A percentile compares a stretch with the other conserved stretches of the same genome.
phyloP scores from a whole-genome alignment of 2,113 vertebrate species.

The Perccottus glenii region DNA sequence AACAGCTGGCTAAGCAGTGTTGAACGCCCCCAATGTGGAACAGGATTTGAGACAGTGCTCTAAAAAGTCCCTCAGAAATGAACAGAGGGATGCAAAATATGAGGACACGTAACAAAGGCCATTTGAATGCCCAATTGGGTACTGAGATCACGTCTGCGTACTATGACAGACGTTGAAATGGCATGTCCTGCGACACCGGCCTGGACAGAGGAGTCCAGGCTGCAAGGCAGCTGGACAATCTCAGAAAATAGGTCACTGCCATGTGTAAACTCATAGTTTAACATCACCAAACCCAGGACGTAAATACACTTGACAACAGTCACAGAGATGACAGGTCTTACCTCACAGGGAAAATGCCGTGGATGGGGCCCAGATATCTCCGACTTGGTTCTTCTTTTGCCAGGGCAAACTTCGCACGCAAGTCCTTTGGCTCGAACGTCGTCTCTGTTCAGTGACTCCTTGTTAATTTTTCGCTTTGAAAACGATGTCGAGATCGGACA shows the following conservation, averaged over 20 bases:
- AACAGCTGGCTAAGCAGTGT: conserved; percentile 61
- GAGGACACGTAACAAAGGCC: conserved; percentile 8
- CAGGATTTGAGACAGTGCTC: conserved; percentile 42
- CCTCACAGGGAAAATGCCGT: conserved; percentile 65
- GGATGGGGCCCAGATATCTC: conserved; percentile 62
- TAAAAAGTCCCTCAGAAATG: conserved; percentile 19
- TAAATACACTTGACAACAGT: conserved; percentile 29
- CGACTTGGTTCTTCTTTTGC: conserved; percentile 49
- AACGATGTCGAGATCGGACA: conserved; percentile 27
- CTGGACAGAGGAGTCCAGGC: conserved; percentile 30
- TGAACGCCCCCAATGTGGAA: conserved; percentile 25
- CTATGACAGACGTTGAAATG: conserved; percentile 26
- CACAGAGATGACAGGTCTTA: conserved; percentile 62
- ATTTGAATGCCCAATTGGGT: conserved; percentile 8
- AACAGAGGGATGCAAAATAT: conserved; percentile 4
- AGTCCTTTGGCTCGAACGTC: conserved; percentile 50
- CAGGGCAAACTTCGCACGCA: conserved; percentile 74
- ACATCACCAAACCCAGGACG: conserved; percentile 12
- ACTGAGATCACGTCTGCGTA: conserved; percentile 30
- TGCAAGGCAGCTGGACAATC: conserved; percentile 49
- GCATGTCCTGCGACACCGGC: conserved; percentile 44
- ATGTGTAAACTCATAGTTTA: conserved; percentile 54
- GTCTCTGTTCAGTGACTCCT: conserved; percentile 54
- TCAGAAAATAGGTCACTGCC: conserved; percentile 72
- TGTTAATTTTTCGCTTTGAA: conserved; percentile 37